A percentile compares a stretch with the other conserved stretches of the same genome.
These are phyloP conservation scores for Turdus rufiventris DNA, from an alignment of 2,113 vertebrate genomes.

Conservation along the genomic window DNA sequence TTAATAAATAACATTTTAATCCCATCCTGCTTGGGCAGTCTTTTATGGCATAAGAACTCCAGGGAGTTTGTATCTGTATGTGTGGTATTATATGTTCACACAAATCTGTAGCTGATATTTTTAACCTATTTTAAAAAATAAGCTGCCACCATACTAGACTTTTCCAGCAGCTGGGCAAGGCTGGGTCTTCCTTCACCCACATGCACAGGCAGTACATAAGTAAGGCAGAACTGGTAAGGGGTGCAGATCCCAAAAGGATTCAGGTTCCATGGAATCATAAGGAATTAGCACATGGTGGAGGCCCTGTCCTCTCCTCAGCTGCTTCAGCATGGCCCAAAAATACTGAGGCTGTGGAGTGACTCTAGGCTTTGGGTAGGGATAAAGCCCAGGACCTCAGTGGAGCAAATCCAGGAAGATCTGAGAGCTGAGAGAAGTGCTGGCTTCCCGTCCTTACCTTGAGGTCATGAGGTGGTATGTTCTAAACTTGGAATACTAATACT, in stretches of 20 bases:
- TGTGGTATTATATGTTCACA: neutral
- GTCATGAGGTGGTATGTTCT: neutral
- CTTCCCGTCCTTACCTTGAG: neutral
- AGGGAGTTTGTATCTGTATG: neutral
- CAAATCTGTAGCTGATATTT: neutral
- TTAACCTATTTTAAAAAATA: neutral
- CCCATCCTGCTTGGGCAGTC: neutral
- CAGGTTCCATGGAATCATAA: neutral
- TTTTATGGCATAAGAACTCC: neutral
- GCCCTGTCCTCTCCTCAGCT: rapidly evolving
- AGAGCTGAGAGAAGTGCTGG: neutral
- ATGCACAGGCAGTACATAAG: rapidly evolving
- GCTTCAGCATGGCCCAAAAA: neutral
- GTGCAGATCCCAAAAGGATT: neutral
- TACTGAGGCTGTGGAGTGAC: neutral
- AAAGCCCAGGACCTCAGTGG: neutral
- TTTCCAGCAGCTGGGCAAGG: neutral
- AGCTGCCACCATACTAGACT: neutral
- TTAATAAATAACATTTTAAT: neutral
- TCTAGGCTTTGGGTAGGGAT: neutral
- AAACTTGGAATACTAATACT: neutral
- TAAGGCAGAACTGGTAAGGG: neutral
- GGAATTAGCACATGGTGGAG: neutral
- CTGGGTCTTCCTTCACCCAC: neutral
- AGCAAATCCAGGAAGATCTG: neutral